Evolutionary conservation across 2,113 vertebrate species (phyloP).

Genomic region (Okapia johnstoni): DNA sequence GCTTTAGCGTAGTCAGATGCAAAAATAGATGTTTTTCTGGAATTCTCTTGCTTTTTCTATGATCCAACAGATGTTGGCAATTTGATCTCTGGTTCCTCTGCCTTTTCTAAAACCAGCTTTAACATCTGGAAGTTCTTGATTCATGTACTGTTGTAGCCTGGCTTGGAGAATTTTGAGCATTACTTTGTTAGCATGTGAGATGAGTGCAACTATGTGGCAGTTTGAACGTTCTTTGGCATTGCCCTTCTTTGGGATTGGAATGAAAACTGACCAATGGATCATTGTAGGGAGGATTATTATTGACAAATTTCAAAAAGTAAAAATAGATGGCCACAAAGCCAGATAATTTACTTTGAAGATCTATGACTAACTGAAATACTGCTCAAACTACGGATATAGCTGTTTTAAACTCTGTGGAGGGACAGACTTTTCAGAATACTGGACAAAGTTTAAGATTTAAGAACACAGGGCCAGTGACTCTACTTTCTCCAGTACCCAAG

Average conservation of each 20-base stretch:
- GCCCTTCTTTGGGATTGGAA: background rate
- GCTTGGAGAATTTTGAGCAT: background rate
- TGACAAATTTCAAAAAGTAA: background rate
- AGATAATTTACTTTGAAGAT: background rate
- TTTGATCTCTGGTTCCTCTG: background rate
- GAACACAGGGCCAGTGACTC: background rate
- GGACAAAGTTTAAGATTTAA: conserved; percentile 21
- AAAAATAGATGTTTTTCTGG: background rate
- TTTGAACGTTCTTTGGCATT: background rate
- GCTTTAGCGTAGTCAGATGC: background rate
- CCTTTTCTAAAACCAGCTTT: background rate
- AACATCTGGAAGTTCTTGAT: background rate
- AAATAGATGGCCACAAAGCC: background rate
- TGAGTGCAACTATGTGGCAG: background rate
- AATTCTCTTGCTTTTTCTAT: background rate
- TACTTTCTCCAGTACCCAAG: background rate
- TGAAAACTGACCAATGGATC: background rate
- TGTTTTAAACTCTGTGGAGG: background rate
- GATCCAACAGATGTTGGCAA: background rate
- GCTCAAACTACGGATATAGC: background rate
- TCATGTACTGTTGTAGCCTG: background rate
- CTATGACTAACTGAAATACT: background rate
- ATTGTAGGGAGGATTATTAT: background rate
- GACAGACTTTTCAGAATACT: background rate
- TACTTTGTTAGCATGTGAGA: background rate